Evolutionary conservation across 2,888 invertebrate genomes (phyloP), one percentile per base, ranked within the genome.

Genomic region (Pseudococcus viburni): DNA sequence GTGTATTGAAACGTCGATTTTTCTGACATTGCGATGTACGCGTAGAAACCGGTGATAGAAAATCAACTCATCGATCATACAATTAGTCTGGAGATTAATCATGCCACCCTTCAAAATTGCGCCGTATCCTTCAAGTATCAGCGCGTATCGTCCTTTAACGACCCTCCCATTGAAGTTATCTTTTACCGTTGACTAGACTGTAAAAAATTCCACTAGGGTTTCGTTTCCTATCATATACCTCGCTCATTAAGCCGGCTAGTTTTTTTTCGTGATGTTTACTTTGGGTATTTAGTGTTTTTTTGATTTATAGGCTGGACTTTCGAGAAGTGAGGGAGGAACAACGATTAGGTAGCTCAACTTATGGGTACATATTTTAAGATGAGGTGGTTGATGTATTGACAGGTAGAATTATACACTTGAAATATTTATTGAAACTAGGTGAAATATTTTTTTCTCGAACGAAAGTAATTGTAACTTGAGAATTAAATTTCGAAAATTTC

Each of bases 61-160:
- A 80, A 80, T 39, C 55, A 83, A 77, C 80, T 83, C 88, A 88
- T 88, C 88, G 88, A 88, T 88, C 88, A 88, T 83, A 88, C 88
- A 88, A 88, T 88, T 88, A 88, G 88, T 88, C 88, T 55, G 55
- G 83, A 88, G 80, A 88, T 88, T 80, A 88, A 88, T 88, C 88
- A 88, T 88, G 88, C 88, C 80, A 88, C 88, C 88, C 88, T 88
- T 88, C 88, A 88, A 88, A 88, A 55, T 83, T 88, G 39, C 42
- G 19, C 80, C 46, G 77, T 88, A 88, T 88, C 80, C 88, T 88
- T 80, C 88, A 80, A 83, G 48, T 80, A 88, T 88, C 80, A 80
- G 83, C 86, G 83, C 26, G 88, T 88, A 83, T 87, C 87, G 83
- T 88, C 88, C 83, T 88, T 83, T 88, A 88, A 88, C 88, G 51